Conservation (phyloP, 2,797 vertebrate genomes). For the Scomberomorus guttatus region DNA sequence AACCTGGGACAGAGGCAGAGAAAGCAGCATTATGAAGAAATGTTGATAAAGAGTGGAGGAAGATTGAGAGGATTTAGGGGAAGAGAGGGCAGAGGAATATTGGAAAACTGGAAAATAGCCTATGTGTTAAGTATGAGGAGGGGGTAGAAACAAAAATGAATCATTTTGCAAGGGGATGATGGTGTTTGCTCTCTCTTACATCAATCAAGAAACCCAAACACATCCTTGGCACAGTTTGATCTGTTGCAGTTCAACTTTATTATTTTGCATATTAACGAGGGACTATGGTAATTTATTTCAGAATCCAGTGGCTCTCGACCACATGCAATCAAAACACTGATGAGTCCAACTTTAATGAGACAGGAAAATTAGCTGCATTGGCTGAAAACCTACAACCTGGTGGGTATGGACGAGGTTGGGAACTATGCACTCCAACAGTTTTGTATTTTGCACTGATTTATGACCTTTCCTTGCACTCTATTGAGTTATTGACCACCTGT, state of each 20-base stretch:
- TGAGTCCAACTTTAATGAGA: constrained; percentile 15
- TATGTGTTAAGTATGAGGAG: neutral
- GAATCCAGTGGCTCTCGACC: constrained; percentile 30
- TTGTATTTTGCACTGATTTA: constrained; percentile 34
- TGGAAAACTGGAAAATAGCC: neutral
- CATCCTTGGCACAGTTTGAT: constrained; percentile 28
- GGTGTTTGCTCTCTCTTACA: neutral
- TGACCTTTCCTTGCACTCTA: constrained; percentile 44
- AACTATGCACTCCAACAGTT: constrained; percentile 5
- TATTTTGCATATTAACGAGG: constrained; percentile 37
- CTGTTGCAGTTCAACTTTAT: constrained; percentile 25
- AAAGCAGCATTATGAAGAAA: constrained; percentile 18
- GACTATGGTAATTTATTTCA: constrained; percentile 37
- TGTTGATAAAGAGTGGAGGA: constrained; percentile 14
- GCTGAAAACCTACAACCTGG: constrained; percentile 8
- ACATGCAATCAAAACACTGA: constrained; percentile 33
- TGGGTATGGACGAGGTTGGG: neutral
- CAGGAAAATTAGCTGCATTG: constrained; percentile 15
- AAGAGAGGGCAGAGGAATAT: constrained; percentile 3
- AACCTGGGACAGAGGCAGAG: constrained; percentile 20
- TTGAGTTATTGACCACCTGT: constrained; percentile 46
- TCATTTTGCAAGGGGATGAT: neutral
- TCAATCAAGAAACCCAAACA: constrained; percentile 38
- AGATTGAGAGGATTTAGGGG: neutral
- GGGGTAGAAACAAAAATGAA: neutral